Conservation (phyloP, 2,888 invertebrate species). For the Caenorhabditis becei region DNA sequence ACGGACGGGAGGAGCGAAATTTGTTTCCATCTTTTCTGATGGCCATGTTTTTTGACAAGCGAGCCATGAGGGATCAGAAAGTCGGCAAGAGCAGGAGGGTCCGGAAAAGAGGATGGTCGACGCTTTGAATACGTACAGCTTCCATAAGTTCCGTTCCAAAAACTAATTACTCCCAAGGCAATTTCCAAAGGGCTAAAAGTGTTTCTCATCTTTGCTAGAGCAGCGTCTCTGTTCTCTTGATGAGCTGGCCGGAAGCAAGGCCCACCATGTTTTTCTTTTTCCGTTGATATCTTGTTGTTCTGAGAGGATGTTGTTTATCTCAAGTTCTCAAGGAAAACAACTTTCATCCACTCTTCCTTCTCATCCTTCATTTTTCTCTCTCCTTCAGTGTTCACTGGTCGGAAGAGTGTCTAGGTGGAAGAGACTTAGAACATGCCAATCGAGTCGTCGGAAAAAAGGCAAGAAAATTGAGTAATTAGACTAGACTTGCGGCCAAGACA, state of each 20-base stretch:
- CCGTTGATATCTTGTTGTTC: slow-evolving; percentile 44
- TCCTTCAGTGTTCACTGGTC: slow-evolving; percentile 24
- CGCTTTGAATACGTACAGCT: background rate
- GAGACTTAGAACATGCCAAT: slow-evolving; percentile 47
- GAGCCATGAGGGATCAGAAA: slow-evolving; percentile 40
- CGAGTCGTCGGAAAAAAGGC: slow-evolving; percentile 29
- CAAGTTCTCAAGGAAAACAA: slow-evolving; percentile 54
- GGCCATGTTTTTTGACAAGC: slow-evolving; percentile 55
- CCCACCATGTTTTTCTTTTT: slow-evolving; percentile 21
- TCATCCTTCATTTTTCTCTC: slow-evolving; percentile 39
- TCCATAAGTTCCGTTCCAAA: slow-evolving; percentile 14
- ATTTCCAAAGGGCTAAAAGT: slow-evolving; percentile 1
- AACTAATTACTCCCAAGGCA: slow-evolving; percentile 33
- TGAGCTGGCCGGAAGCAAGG: background rate
- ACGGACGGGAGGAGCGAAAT: slow-evolving; percentile 44
- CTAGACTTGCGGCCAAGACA: slow-evolving; percentile 14
- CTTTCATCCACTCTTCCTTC: slow-evolving; percentile 39
- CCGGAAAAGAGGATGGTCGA: background rate
- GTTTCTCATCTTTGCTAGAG: slow-evolving; percentile 1
- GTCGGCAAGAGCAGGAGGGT: slow-evolving; percentile 23
- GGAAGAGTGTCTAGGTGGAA: slow-evolving; percentile 32
- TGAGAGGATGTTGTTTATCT: slow-evolving; percentile 45
- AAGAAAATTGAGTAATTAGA: slow-evolving; percentile 58
- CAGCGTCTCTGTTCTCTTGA: slow-evolving; percentile 13
- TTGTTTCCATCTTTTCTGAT: slow-evolving; percentile 59